Base-by-base conservation (phyloP, 2,797 vertebrate species). In the Myotis myotis region DNA sequence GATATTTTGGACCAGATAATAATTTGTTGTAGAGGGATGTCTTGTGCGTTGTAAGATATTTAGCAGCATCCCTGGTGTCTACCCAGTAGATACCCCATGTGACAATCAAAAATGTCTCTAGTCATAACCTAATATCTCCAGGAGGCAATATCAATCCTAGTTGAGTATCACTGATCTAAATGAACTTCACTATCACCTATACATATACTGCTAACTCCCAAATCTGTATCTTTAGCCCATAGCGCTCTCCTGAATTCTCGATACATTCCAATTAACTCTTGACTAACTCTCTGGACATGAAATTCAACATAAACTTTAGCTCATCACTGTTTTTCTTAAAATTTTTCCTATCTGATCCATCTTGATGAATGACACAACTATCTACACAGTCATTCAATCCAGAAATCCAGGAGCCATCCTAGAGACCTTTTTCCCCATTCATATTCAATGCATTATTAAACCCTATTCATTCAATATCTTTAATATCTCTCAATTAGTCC, bases 261-360 rank as follows among this genome's bases (percentile, higher is more conserved):
- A 81, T 25, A 80, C 33, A 85, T 53, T 19, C 20, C 51, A 88
- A 70, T 11, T 22, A 86, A 8, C 11, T 90, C 22, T 6, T 92
- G 30, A 68, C 38, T 41, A 93, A 87, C 49, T 86, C 66, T 53
- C 33, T 57, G 49, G 70, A 87, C 49, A 79, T 87, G 9, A 78
- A 82, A 94, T 66, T 92, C 36, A 82, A 79, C 16, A 33, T 84
- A 89, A 88, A 57, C 60, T 38, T 79, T 79, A 87, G 72, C 25
- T 74, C 53, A 82, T 75, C 47, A 49, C 15, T 71, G 16, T 62
- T 95, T 84, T 83, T 25, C 64, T 81, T 88, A 85, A 85, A 75
- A 12, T 89, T 78, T 89, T 88, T 84, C 55, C 47, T 76, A 49
- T 41, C n/a, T 71, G 44, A 23, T 91, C 19, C 70, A 62, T 79